Percentiles rank a stretch among this genome's conserved stretches.
phyloP scores from a whole-genome alignment of 2,113 vertebrate species.

The Tapirus terrestris region DNA sequence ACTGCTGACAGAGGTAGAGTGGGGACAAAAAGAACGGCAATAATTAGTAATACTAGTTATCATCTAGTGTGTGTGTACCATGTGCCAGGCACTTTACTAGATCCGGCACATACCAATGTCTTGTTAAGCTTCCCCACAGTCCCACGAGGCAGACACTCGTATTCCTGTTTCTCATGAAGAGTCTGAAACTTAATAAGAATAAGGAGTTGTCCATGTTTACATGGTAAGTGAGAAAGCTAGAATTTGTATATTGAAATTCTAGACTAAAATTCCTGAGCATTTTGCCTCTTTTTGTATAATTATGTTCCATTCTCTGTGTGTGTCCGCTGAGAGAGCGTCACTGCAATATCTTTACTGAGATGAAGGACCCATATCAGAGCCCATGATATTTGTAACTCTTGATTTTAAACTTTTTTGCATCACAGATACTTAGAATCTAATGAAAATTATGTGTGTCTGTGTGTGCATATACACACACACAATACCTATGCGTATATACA shows the following conservation, averaged over 20 bases:
- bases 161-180: neutral
- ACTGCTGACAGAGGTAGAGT: neutral
- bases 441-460: neutral
- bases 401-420: neutral
- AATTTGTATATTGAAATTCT: neutral
- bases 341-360: neutral
- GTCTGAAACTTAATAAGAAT: neutral
- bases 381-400: neutral
- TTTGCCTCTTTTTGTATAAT: neutral
- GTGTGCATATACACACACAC: neutral
- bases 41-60: neutral
- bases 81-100: neutral
- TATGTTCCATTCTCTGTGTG: neutral
- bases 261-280: neutral
- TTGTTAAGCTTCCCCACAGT: neutral
- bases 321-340: neutral
- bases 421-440: neutral
- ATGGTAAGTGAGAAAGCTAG: neutral
- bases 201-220: neutral
- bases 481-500: neutral
- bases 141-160: neutral
- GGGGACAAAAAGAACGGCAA: neutral
- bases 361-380: neutral
- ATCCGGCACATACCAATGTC: neutral
- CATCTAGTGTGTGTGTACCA: neutral